Evolutionary conservation across 23 tunicate genomes (phyloP).

Genomic region (Halocynthia aurantium): DNA sequence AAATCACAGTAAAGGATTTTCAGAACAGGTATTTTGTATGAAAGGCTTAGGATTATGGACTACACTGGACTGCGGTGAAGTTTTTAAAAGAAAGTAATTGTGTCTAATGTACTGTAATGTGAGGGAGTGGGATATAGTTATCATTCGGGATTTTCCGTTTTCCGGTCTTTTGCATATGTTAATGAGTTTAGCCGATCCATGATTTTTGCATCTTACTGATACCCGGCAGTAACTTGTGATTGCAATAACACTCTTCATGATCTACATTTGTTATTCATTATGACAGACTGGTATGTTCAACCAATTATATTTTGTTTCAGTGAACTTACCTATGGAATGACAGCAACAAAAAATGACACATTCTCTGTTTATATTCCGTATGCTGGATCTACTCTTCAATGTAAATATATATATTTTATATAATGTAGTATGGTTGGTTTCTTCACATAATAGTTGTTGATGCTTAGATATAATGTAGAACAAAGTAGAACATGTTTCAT

Average conservation of each 20-base stretch:
- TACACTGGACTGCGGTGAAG: too few species aligned
- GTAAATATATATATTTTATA: slow-evolving; percentile 21
- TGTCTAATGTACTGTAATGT: too few species aligned
- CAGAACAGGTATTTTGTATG: slow-evolving; percentile 35
- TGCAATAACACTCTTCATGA: too few species aligned
- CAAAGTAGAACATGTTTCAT: too few species aligned
- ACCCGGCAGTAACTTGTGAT: neutral
- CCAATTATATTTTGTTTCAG: too few species aligned
- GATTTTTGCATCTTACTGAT: neutral
- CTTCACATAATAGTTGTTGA: neutral
- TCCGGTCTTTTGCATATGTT: neutral
- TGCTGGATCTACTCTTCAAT: slow-evolving; percentile 63
- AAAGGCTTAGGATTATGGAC: neutral
- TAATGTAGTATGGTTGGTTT: neutral
- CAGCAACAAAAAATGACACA: slow-evolving; percentile 26
- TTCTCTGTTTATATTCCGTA: slow-evolving; percentile 60
- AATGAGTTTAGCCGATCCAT: neutral
- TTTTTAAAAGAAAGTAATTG: too few species aligned
- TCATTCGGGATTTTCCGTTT: neutral
- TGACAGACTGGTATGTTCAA: too few species aligned
- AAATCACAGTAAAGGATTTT: slow-evolving; percentile 49
- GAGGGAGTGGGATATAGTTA: neutral
- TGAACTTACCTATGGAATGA: neutral
- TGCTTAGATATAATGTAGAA: neutral
- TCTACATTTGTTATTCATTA: too few species aligned